Conservation (phyloP, 2,797 vertebrate genomes). For the Manis crassicaudata region DNA sequence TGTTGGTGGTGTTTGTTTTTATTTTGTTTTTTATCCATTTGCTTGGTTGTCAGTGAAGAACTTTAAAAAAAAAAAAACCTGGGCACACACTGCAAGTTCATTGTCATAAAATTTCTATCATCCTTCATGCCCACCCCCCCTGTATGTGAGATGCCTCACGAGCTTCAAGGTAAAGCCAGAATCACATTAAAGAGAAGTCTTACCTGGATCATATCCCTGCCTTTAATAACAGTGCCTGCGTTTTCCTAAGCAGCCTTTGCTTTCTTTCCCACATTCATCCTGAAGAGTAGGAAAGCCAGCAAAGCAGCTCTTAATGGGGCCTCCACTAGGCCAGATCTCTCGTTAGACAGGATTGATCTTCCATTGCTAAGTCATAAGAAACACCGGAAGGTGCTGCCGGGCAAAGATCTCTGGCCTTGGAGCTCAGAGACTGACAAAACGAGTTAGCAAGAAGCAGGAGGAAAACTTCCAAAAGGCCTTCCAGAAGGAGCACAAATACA, state of each 20-base stretch:
- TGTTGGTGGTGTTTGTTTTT: neutral
- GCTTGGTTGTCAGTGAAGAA: neutral
- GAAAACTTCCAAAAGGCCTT: constrained; percentile 48
- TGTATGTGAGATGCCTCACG: neutral
- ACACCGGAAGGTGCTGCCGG: constrained; percentile 50
- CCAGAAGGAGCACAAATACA: constrained; percentile 39
- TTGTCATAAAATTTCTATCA: neutral
- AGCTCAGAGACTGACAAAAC: constrained; percentile 50
- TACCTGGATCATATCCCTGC: neutral
- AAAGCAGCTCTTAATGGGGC: neutral
- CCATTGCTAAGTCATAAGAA: constrained; percentile 58
- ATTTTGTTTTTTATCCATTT: neutral
- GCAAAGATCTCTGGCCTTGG: constrained; percentile 46
- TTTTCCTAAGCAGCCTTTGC: neutral
- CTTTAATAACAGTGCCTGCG: neutral
- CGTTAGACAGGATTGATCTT: constrained; percentile 49
- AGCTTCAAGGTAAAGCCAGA: neutral
- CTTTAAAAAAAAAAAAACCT: too few species aligned
- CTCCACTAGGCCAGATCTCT: constrained; percentile 30
- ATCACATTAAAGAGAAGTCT: neutral
- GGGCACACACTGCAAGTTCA: neutral
- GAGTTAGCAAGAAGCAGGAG: constrained; percentile 56
- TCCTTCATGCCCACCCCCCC: neutral
- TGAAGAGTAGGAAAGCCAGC: neutral
- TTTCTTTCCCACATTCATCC: neutral